Evolutionary conservation across 2,888 invertebrate genomes (phyloP), one percentile per base, ranked within the genome.

Genomic region (Lochmaea crataegi): DNA sequence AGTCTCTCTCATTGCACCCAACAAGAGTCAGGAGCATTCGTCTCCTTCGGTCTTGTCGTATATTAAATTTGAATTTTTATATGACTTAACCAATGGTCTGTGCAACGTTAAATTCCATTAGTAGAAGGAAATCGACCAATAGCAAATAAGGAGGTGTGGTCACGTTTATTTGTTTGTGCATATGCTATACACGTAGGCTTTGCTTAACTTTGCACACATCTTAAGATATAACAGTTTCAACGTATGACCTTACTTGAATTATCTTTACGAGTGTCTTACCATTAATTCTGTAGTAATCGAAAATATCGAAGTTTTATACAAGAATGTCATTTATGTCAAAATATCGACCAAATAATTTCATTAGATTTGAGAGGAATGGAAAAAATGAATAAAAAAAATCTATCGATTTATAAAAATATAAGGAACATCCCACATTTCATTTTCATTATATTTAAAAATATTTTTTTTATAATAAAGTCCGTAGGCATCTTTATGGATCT

Each of bases 61-160:
- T 85, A 86, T 86, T 86, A 86, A 86, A 86, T 86, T 86, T 84
- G 83, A 86, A 86, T 86, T 86, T 86, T 86, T 86, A 86, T 84
- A 85, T 86, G 82, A 86, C 84, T 84, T 84, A 86, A 84, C 86
- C 86, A 86, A 86, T 86, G 83, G 85, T 84, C 85, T 86, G 84
- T 84, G 84, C 81, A 85, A 85, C 79, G 84, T 83, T 82, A 82
- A 83, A 84, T 84, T 84, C 84, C 84, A 84, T 84, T 84, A 82
- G 84, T 82, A 80, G 76, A 81, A 78, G 78, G 77, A 77, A 77
- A 73, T 78, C 80, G 78, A 80, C 86, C 86, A 86, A 86, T 86
- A 78, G 82, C 77, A 78, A 75, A 78, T 79, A 80, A 76, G 80
- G 80, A 82, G 84, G 86, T 83, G 86, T 84, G 85, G 86, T 83